Base-by-base conservation (phyloP, 2,888 invertebrate genomes). In the Calameuta filiformis region DNA sequence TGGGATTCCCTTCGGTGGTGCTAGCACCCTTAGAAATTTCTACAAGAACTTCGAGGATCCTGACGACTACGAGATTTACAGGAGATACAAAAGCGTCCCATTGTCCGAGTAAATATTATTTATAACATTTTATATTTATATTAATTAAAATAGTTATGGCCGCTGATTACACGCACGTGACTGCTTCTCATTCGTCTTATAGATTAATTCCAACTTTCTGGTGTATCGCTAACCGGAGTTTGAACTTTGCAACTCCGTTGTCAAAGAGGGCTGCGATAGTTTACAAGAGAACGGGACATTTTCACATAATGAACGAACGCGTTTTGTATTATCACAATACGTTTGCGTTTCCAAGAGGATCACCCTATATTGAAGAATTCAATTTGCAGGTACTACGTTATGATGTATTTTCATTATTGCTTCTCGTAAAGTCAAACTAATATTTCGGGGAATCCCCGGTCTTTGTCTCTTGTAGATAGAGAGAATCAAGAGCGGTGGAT, bases 301-400 rank as follows among this genome's bases (percentile, higher is more conserved):
- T 33, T 37, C 68, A 73, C 73, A 23, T 35, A 15, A 37, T 76
- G 76, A 76, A 73, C 23, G 71, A 76, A 40, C 33, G 4, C 34
- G 76, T 73, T 30, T 23, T 73, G 76, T 31, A 71, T 40, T 76
- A 40, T 76, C 76, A 56, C 23, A 37, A 31, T 40, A 56, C 76
- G 4, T 76, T 76, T 76, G 71, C 35, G 12, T 73, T 76, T 3
- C 76, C 73, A 4, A 76, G 31, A 23, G 76, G 73, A 35, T 76
- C 76, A 12, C 73, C 76, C 6, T 76, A 73, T 34, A 76, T 76
- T 11, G 33, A 71, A 15, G 76, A 76, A 40, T 76, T 76, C 34
- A 71, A 76, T 35, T 69, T 71, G 40, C 76, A 76, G 76, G 76
- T 76, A 71, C 15, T 40, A 4, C 15, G 4, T 15, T 40, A 40